phyloP scores from a whole-genome alignment of 2,113 vertebrate species.

The Oceanodroma tethys region DNA sequence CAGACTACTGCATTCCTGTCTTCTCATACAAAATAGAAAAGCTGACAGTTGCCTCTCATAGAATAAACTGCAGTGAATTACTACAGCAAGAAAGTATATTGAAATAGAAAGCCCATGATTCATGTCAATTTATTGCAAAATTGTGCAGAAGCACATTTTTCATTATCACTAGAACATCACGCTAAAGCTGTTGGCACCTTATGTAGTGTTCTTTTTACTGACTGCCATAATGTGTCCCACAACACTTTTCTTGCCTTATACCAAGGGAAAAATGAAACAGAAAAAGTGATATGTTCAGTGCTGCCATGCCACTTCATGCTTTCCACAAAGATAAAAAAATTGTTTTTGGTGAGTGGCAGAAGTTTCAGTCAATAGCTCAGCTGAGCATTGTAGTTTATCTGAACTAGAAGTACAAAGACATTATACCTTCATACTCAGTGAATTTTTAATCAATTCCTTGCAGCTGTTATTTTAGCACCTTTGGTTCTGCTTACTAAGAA shows the following conservation, averaged over 20 bases:
- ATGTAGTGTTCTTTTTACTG: neutral
- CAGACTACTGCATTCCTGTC: neutral
- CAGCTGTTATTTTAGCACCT: neutral
- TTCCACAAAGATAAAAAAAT: neutral
- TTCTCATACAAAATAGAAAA: neutral
- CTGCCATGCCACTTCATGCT: neutral
- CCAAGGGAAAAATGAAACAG: neutral
- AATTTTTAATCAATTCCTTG: neutral
- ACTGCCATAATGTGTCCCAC: neutral
- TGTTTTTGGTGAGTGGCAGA: neutral
- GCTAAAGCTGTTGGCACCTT: neutral
- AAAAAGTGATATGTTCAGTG: neutral
- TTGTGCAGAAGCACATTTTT: neutral
- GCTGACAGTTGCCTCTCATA: neutral
- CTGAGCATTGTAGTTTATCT: neutral
- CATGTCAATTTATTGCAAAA: neutral
- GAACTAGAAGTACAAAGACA: neutral
- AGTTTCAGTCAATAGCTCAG: neutral
- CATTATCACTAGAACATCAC: neutral
- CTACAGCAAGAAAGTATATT: neutral
- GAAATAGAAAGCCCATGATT: neutral
- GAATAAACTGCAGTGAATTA: neutral
- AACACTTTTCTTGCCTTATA: neutral
- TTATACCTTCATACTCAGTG: neutral
- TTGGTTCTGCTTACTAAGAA: neutral